Evolutionary conservation across 2,113 vertebrate genomes (phyloP).

Genomic region (Indicator indicator): DNA sequence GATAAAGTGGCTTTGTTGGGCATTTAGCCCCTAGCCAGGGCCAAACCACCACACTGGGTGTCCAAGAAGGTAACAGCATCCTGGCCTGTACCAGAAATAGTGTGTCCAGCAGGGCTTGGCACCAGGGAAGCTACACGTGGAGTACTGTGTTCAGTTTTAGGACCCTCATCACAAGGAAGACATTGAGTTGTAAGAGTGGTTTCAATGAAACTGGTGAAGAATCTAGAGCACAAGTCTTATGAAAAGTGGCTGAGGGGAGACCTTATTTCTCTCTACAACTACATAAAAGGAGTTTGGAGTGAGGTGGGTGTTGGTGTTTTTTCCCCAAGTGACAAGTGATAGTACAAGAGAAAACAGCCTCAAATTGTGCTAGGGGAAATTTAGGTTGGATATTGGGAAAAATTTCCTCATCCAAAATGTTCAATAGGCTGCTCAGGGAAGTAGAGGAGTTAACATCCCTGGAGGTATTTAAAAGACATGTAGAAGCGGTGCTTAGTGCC

Average conservation of each 20-base stretch:
- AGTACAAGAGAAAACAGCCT: not conserved
- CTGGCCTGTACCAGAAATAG: not conserved
- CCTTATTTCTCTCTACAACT: not conserved
- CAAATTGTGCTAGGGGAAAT: too few species aligned
- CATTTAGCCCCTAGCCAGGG: too few species aligned
- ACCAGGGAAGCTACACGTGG: rapidly evolving
- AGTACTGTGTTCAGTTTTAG: not conserved
- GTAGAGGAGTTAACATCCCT: not conserved
- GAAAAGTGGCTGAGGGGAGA: not conserved
- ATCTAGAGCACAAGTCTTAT: too few species aligned
- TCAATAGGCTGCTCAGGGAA: not conserved
- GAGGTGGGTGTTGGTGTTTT: not conserved
- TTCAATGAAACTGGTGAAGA: not conserved
- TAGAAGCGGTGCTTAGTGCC: not conserved
- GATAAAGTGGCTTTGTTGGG: too few species aligned
- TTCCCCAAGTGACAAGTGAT: too few species aligned
- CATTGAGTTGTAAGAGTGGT: not conserved
- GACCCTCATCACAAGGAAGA: not conserved
- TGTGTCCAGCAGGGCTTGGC: not conserved
- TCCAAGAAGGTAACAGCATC: not conserved
- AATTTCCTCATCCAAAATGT: not conserved
- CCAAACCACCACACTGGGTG: too few species aligned
- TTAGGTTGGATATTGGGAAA: not conserved
- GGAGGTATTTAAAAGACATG: not conserved
- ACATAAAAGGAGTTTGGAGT: not conserved